Base-by-base conservation (phyloP, 2,113 vertebrate genomes). In the Cynocephalus volans region DNA sequence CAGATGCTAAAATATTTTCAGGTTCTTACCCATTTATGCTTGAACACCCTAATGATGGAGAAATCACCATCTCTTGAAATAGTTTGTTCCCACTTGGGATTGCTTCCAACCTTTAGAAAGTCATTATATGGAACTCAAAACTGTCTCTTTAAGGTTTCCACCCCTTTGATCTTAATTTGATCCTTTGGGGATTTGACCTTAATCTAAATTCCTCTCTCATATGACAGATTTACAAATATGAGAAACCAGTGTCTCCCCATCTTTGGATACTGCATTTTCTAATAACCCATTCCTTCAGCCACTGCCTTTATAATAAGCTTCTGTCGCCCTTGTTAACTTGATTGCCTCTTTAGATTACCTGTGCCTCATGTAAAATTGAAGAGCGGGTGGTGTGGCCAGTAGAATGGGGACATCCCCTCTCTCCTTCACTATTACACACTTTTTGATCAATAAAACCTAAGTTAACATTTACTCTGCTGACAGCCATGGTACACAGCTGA, bases 121-220 rank as follows among this genome's bases (percentile, higher is more conserved):
- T 70, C 77, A 87, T 65, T 81, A 69, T 26, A 70, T 64, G 64
- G 69, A 86, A 86, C 8, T 52, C 45, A 60, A 31, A 73, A 58
- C 73, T 93, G 31, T 58, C 58, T 52, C 56, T 90, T 45, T 58
- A 88, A 69, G 64, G 7, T 84, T 91, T 92, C 58, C 60, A 90
- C 28, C 15, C 73, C 41, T 36, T 60, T 54, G 6, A 64, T 62
- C n/a, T 96, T 88, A 80, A 90, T 85, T 72, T 76, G 45, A 80
- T 60, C 62, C 64, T 23, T 50, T 54, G 50, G 15, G 28, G 93
- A 41, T 41, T 41, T 41, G 41, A 41, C 41, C 41, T 41, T 41
- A 41, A 41, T 41, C 41, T 41, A 41, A 93, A 92, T 60, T 7
- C 62, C 10, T 67, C 24, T 50, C 41, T 73, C 50, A 31, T 12